These are phyloP conservation scores for Astur gentilis DNA, from an alignment of 2,113 vertebrate genomes.

Conservation along the genomic window DNA sequence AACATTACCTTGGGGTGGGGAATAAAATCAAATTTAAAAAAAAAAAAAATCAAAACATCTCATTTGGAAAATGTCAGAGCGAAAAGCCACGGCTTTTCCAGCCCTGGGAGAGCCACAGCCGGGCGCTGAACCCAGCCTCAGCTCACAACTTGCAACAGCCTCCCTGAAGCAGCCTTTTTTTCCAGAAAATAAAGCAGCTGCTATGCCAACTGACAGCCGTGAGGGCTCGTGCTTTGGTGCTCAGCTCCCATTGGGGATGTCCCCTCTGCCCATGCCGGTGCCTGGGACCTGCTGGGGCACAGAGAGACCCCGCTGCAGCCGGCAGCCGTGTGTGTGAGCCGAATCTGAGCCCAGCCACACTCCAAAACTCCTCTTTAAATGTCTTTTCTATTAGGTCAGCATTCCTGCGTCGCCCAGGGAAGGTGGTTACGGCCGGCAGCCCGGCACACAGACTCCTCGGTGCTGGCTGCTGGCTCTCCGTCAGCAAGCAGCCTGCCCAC, in stretches of 20 bases:
- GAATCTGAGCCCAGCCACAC: not conserved
- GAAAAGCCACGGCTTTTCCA: constrained; percentile 23
- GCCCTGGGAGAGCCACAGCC: not conserved
- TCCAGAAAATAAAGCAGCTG: not conserved
- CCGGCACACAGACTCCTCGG: constrained; percentile 51
- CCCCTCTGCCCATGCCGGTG: accelerated
- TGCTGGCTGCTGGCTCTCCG: constrained; percentile 16
- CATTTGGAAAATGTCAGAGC: constrained; percentile 58
- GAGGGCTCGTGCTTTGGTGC: not conserved
- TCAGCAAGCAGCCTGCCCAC: constrained; percentile 45
- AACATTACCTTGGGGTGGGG: constrained; percentile 50
- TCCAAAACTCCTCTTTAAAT: constrained; percentile 52
- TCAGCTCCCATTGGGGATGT: not conserved
- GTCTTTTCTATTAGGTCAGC: constrained; percentile 63
- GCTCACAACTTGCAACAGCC: not conserved
- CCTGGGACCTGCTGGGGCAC: not conserved
- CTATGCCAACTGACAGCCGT: accelerated
- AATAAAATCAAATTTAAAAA: constrained; percentile 19
- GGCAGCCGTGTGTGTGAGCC: not conserved
- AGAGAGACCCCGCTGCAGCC: not conserved
- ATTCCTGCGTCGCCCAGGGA: constrained; percentile 39
- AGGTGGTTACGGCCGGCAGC: constrained; percentile 49
- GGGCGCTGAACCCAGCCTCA: not conserved
- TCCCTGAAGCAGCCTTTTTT: not conserved
- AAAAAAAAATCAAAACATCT: constrained; percentile 57